Evolutionary conservation across 2,113 vertebrate genomes (phyloP).

Genomic region (Cygnus atratus): DNA sequence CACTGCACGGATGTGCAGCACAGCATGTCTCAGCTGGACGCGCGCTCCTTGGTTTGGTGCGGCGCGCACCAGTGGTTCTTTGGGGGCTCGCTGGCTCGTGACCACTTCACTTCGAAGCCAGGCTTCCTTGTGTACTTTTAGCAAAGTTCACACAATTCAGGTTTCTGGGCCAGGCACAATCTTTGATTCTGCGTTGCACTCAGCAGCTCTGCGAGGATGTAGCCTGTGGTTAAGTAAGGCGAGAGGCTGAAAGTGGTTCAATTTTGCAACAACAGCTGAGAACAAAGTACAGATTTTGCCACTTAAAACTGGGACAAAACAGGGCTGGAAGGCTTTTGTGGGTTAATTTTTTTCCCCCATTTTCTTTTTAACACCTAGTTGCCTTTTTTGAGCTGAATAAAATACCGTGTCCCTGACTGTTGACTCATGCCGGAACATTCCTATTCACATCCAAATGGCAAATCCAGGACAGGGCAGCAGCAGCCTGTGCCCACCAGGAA

Average conservation of each 20-base stretch:
- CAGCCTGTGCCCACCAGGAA: background rate
- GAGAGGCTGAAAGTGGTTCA: conserved; percentile 37
- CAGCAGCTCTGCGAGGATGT: background rate
- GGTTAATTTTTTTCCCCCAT: background rate
- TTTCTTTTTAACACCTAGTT: background rate
- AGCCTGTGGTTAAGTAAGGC: conserved; percentile 25
- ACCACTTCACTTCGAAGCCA: background rate
- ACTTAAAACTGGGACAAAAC: conserved; percentile 39
- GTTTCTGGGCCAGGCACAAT: conserved; percentile 12
- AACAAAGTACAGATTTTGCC: conserved; percentile 41
- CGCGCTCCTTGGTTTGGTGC: fast-evolving
- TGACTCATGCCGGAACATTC: background rate
- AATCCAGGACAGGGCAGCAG: background rate
- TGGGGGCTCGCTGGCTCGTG: background rate
- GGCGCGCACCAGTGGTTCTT: background rate
- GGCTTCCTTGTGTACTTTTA: background rate
- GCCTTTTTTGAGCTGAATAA: background rate
- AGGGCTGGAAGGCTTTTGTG: conserved; percentile 4
- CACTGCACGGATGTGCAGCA: background rate
- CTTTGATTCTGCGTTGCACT: conserved; percentile 1
- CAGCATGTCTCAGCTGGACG: background rate
- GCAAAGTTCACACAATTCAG: background rate
- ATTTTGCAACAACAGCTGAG: conserved; percentile 37
- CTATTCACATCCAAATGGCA: fast-evolving
- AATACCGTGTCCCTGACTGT: background rate